A percentile compares a stretch with the other conserved stretches of the same genome.
Evolutionary conservation across 1,140 invertebrate species (phyloP).

Genomic region (Rhagoletis zephyria): DNA sequence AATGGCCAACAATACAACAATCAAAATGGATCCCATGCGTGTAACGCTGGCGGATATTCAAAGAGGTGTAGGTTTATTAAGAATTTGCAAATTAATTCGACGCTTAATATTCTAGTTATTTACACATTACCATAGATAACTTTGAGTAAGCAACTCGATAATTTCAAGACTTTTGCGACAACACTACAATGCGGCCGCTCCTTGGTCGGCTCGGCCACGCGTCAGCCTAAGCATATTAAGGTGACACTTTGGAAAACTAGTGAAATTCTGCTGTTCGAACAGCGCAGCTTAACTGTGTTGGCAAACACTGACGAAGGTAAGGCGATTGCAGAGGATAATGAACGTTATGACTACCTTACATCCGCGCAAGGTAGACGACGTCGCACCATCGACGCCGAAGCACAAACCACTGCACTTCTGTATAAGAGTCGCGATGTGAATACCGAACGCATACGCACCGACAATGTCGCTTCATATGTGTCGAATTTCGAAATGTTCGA

Average conservation of each 20-base stretch:
- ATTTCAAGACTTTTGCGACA: slow-evolving; percentile 22
- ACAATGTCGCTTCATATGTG: slow-evolving; percentile 77
- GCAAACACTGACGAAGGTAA: slow-evolving; percentile 76
- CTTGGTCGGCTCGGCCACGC: background rate
- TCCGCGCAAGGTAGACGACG: slow-evolving; percentile 77
- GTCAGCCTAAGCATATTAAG: slow-evolving; percentile 72
- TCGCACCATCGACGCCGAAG: slow-evolving; percentile 78
- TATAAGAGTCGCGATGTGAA: slow-evolving; percentile 78
- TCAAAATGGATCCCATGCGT: slow-evolving; percentile 38
- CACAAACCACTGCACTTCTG: slow-evolving; percentile 78
- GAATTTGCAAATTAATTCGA: background rate
- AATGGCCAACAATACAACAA: slow-evolving; percentile 12
- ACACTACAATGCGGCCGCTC: slow-evolving; percentile 1
- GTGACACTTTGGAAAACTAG: slow-evolving; percentile 79
- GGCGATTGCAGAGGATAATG: slow-evolving; percentile 77
- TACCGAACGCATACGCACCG: slow-evolving; percentile 74
- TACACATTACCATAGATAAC: slow-evolving; percentile 4
- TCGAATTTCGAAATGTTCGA: slow-evolving; percentile 84
- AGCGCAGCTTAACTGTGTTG: slow-evolving; percentile 78
- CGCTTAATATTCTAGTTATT: background rate
- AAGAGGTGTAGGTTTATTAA: slow-evolving; percentile 13
- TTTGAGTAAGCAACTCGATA: background rate
- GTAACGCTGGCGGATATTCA: slow-evolving; percentile 44
- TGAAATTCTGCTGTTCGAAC: slow-evolving; percentile 79
- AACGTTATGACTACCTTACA: slow-evolving; percentile 79